Base-by-base conservation (phyloP, 2,797 vertebrate species). In the Euthynnus affinis region DNA sequence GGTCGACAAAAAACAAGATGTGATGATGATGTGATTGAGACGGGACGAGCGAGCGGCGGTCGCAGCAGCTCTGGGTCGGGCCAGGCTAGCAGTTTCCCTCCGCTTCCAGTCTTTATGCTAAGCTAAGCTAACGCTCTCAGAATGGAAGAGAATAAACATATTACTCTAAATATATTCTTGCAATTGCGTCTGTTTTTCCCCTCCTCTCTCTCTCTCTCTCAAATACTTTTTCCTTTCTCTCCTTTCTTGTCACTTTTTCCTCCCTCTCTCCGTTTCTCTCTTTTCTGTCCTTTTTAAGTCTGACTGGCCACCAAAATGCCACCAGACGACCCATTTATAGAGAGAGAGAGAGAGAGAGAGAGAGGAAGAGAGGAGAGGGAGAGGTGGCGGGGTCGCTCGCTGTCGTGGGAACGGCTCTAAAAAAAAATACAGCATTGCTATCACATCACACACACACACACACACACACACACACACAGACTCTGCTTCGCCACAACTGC, bases 261-360 rank as follows among this genome's bases (percentile, higher is more conserved):
- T 72, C 13, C 34, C 44, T 51, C 17, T 42, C 3, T 57, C 6
- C 8, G 4, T 27, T 13, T 68, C 34, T 49, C 22, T 46, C 22
- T 48, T 40, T 40, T 71, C 9, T 85, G 71, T 80, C 87, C 88
- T 87, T 91, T 87, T 91, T 83, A 63, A 88, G 88, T 58, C 80
- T 5, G 80, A 80, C 81, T 51, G 56, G 81, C 72, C 78, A 48
- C 76, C 66, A 32, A 82, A 77, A 40, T 17, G 87, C 89, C 89
- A 90, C 88, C 86, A 76, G 88, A 85, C 82, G 57, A 74, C n/a
- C 91, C 93, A 62, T 91, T 94, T 94, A 94, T 91, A 93, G 89
- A 86, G 79, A 34, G 78, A 81, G 68, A 85, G 78, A 65, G 79
- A 46, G 27, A 73, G 20, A 57, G 70, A 10, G 32, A 17, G 67